These are phyloP conservation scores for Dimorphilus gyrociliatus DNA, from an alignment of 2,888 invertebrate species.

Conservation along the genomic window DNA sequence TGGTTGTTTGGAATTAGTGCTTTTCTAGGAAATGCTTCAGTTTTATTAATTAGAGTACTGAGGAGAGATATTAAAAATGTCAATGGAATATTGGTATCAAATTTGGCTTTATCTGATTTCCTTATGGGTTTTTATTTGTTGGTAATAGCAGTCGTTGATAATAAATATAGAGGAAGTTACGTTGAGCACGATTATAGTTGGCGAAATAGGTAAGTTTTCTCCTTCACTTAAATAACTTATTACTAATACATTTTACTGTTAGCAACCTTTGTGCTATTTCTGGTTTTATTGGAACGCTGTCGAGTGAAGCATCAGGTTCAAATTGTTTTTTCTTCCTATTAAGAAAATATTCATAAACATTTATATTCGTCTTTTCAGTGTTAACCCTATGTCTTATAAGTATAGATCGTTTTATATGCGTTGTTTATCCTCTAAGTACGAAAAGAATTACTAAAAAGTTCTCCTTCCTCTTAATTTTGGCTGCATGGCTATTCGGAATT, in stretches of 20 bases:
- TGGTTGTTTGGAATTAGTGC: constrained; percentile 13
- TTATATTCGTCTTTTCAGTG: too few species aligned
- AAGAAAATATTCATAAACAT: too few species aligned
- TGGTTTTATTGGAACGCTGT: constrained; percentile 19
- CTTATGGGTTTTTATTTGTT: constrained; percentile 15
- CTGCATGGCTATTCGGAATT: constrained; percentile 19
- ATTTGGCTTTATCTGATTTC: constrained; percentile 13
- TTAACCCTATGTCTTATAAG: constrained; percentile 47
- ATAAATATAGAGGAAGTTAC: constrained; percentile 12
- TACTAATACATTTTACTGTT: too few species aligned
- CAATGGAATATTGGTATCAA: constrained; percentile 14
- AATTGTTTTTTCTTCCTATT: too few species aligned
- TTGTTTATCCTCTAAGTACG: constrained; percentile 43
- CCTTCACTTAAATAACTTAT: too few species aligned
- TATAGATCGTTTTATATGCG: constrained; percentile 47
- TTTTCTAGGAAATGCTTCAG: constrained; percentile 10
- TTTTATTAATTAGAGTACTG: constrained; percentile 7
- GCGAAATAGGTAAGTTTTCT: too few species aligned
- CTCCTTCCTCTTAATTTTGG: constrained; percentile 12
- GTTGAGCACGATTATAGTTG: constrained; percentile 14
- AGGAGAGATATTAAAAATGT: constrained; percentile 19
- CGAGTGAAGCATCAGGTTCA: constrained; percentile 49
- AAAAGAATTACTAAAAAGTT: constrained; percentile 13
- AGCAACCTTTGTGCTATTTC: constrained; percentile 13
- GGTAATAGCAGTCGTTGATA: constrained; percentile 13